Percentiles rank a stretch among this genome's conserved stretches.
Evolutionary conservation across 2,113 vertebrate species (phyloP).

Genomic region (Girardinichthys multiradiatus): DNA sequence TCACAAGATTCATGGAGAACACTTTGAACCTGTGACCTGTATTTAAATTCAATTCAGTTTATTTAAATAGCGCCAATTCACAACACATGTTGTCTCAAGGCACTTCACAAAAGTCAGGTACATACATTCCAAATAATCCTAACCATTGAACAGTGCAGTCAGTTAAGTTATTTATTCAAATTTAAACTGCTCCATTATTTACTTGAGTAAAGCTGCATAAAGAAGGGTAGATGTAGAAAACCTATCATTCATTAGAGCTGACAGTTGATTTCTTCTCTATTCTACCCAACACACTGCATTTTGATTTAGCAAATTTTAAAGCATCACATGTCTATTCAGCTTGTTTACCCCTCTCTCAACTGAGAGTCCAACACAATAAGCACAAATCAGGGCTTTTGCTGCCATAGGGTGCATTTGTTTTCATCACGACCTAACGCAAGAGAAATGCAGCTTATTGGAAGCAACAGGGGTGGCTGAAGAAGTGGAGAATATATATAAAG

Average conservation of each 20-base stretch:
- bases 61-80: too few relatives aligned
- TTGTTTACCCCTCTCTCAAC: slow-evolving; percentile 20
- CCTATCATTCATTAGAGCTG: neutral
- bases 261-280: slow-evolving; percentile 9
- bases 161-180: too few relatives aligned
- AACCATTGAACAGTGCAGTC: too few relatives aligned
- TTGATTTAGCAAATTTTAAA: slow-evolving; percentile 24
- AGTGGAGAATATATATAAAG: slow-evolving; percentile 10
- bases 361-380: slow-evolving; percentile 18
- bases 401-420: slow-evolving; percentile 51
- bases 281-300: slow-evolving; percentile 12
- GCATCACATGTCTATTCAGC: slow-evolving; percentile 1
- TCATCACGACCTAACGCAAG: slow-evolving; percentile 16
- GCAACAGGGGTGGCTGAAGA: neutral
- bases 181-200: neutral
- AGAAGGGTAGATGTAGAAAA: neutral
- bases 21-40: neutral
- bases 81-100: too few relatives aligned
- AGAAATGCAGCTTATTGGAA: slow-evolving; percentile 27
- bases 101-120: too few relatives aligned
- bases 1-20: neutral
- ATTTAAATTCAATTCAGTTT: too few relatives aligned
- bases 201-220: neutral
- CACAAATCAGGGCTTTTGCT: slow-evolving; percentile 21
- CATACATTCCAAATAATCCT: too few relatives aligned